These are phyloP conservation scores for Zaprionus gabonicus DNA, from an alignment of 1,140 invertebrate species.

Conservation along the genomic window DNA sequence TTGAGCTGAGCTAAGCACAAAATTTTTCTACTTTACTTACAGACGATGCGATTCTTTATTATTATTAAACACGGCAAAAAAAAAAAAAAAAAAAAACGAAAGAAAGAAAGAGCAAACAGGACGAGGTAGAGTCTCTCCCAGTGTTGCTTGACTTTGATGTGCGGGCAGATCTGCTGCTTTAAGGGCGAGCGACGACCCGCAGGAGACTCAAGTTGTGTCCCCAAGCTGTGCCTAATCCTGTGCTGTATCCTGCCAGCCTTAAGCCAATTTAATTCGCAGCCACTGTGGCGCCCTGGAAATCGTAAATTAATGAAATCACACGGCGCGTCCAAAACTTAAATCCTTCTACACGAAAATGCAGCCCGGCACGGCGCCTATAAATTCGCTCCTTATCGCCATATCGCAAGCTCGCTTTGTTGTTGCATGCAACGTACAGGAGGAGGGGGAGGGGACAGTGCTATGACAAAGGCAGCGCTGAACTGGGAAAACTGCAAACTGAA, in stretches of 20 bases:
- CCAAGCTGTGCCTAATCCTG: conserved; percentile 45
- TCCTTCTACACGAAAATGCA: conserved; percentile 64
- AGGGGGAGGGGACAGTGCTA: conserved; percentile 11
- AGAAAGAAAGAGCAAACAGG: conserved; percentile 9
- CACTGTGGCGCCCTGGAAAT: conserved; percentile 61
- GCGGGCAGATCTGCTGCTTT: conserved; percentile 22
- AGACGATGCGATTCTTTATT: conserved; percentile 65
- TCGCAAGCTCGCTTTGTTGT: conserved; percentile 55
- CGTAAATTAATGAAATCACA: conserved; percentile 81
- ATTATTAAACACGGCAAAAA: conserved; percentile 70
- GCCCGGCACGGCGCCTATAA: conserved; percentile 65
- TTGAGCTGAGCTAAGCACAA: conserved; percentile 81
- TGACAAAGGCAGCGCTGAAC: background rate
- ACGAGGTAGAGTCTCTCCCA: background rate
- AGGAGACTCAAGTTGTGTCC: conserved; percentile 7
- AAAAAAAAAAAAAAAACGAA: conserved; percentile 6
- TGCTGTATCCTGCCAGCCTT: conserved; percentile 20
- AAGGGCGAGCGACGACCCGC: background rate
- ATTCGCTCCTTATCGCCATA: conserved; percentile 77
- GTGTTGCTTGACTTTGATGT: conserved; percentile 60
- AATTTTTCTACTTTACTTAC: conserved; percentile 77
- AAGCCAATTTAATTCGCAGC: conserved; percentile 78
- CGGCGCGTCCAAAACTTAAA: conserved; percentile 52
- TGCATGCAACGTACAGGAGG: conserved; percentile 50
- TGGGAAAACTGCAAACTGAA: background rate